Evolutionary conservation across 2,888 invertebrate species (phyloP), one percentile per base, ranked within the genome.

Genomic region (Brachyopa scutellaris): DNA sequence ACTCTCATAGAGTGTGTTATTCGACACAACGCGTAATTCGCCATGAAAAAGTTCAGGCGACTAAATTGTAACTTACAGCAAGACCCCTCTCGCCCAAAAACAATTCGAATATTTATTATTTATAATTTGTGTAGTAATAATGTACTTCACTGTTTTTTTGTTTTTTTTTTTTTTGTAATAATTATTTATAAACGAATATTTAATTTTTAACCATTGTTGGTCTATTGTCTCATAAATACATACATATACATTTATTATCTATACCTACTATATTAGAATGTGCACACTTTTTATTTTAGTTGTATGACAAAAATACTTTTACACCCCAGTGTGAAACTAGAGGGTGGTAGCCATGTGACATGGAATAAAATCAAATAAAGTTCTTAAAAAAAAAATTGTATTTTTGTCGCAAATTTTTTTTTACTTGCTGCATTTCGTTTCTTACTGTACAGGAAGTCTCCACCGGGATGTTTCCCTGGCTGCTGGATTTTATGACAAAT

Each of bases 111-210:
- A 79, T 29, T 29, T 51, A 8, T 79, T 51, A 73, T 74, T 79
- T 79, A 69, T 76, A 66, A 64, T 76, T 64, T 70, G 77, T 76
- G 69, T 80, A 76, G 51, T 62, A 76, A n/a, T n/a, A 5, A 26
- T 70, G 69, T 79, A 59, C 36, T 74, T 64, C 17, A 55, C 45
- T 66, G 9, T 47, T 19, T 47, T 55, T 33, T 26, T 15, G 11
- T 51, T 42, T 33, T 19, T 15, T 38, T 78, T 47, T 45, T 45
- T 47, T 47, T 57, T 80, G 55, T 82, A 80, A 69, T 80, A 67
- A 80, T 72, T 69, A 80, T 80, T 80, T 80, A 80, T 76, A 80
- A 64, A 64, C 29, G 33, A 76, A 69, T 69, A 76, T 62, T 73
- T 73, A 45, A 79, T 61, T 79, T 72, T 61, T 62, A 80, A 69